Evolutionary conservation across 2,888 invertebrate species (phyloP).

Genomic region (Gortyna flavago): DNA sequence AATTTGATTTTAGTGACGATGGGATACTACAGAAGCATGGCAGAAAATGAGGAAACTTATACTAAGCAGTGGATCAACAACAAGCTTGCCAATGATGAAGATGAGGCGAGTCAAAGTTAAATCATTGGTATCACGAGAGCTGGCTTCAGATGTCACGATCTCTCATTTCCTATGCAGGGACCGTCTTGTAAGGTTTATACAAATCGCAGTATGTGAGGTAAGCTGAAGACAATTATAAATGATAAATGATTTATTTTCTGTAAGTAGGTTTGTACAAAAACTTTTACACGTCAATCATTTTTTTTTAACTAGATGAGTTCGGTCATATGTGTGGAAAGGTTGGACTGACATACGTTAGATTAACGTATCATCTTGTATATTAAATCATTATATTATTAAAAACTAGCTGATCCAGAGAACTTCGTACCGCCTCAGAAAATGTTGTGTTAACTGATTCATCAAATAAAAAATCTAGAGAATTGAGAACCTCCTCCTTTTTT

Average conservation of each 20-base stretch:
- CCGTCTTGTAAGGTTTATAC: slow-evolving; percentile 37
- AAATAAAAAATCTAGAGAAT: too few relatives aligned
- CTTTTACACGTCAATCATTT: too few relatives aligned
- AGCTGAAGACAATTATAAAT: slow-evolving; percentile 48
- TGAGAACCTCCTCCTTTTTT: too few relatives aligned
- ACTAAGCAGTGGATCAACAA: not conserved
- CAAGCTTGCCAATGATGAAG: not conserved
- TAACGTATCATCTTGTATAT: not conserved
- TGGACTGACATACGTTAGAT: slow-evolving; percentile 5
- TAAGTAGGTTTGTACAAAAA: too few relatives aligned
- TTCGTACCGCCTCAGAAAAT: not conserved
- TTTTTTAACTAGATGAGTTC: too few relatives aligned
- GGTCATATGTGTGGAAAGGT: slow-evolving; percentile 27
- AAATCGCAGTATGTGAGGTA: slow-evolving; percentile 37
- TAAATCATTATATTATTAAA: too few relatives aligned
- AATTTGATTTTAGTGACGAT: slow-evolving; percentile 20
- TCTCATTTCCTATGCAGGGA: slow-evolving; percentile 42
- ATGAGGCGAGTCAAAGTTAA: not conserved
- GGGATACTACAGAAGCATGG: not conserved
- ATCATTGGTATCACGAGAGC: not conserved
- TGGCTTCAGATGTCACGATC: slow-evolving; percentile 9
- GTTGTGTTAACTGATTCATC: not conserved
- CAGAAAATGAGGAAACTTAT: not conserved
- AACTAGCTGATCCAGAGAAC: not conserved
- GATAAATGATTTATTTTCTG: too few relatives aligned